Percentiles rank a stretch among this genome's conserved stretches.
These are phyloP conservation scores for Nesogale talazaci DNA, from an alignment of 2,113 vertebrate genomes.

Conservation along the genomic window DNA sequence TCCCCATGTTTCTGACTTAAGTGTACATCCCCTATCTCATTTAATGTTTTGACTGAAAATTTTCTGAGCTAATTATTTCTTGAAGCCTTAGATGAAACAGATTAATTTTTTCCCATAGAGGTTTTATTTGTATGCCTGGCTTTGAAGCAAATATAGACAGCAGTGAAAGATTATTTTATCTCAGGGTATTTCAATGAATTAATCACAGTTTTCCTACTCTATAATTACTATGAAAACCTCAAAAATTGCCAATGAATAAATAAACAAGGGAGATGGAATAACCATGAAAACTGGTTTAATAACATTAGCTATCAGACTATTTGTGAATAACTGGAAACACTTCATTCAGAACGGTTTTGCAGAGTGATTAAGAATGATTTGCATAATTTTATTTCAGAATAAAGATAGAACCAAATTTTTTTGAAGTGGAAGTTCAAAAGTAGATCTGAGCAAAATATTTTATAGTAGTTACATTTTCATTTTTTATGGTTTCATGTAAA, in stretches of 20 bases:
- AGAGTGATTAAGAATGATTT: slow-evolving; percentile 69
- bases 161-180: slow-evolving; percentile 60
- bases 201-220: slow-evolving; percentile 59
- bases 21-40: no score
- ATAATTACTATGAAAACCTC: slow-evolving; percentile 73
- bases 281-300: slow-evolving; percentile 69
- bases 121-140: slow-evolving; percentile 37
- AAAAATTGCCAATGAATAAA: slow-evolving; percentile 67
- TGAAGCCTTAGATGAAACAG: neutral
- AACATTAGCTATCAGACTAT: slow-evolving; percentile 69
- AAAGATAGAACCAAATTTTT: slow-evolving; percentile 62
- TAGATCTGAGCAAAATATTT: slow-evolving; percentile 58
- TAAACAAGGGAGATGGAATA: slow-evolving; percentile 54
- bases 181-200: slow-evolving; percentile 49
- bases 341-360: slow-evolving; percentile 72
- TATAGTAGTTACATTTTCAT: slow-evolving; percentile 30
- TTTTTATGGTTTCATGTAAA: slow-evolving; percentile 48
- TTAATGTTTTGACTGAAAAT: neutral
- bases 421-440: slow-evolving; percentile 49
- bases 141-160: slow-evolving; percentile 50
- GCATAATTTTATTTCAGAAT: slow-evolving; percentile 71
- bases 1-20: no score
- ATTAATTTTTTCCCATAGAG: slow-evolving; percentile 47
- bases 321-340: slow-evolving; percentile 65
- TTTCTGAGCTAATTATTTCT: slow-evolving; percentile 33